Evolutionary conservation across 2,113 vertebrate species (phyloP).

Genomic region (Scytalopus superciliaris): DNA sequence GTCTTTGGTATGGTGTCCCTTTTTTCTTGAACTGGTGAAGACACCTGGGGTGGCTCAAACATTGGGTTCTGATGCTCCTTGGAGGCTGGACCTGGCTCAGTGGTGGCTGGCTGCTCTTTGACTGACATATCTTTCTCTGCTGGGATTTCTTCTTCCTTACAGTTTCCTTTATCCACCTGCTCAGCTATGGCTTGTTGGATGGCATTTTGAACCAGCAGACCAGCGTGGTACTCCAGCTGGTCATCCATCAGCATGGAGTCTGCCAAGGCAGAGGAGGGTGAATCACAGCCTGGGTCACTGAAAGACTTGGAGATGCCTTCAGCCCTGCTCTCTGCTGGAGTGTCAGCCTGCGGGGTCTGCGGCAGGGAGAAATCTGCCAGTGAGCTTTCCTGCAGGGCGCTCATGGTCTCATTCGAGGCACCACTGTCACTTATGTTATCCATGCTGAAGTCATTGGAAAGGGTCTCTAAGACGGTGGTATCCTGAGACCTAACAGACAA

Average conservation of each 20-base stretch:
- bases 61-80: conserved; percentile 51
- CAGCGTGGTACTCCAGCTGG: conserved; percentile 89
- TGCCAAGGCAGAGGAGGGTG: conserved; percentile 55
- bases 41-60: conserved; percentile 80
- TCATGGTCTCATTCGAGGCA: conserved; percentile 86
- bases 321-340: conserved; percentile 76
- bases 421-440: conserved; percentile 94
- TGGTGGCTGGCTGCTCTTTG: conserved; percentile 6
- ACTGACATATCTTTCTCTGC: conserved; percentile 10
- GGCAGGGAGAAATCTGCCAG: conserved; percentile 81
- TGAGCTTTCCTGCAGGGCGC: conserved; percentile 81
- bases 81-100: background rate
- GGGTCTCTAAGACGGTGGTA: conserved; percentile 84
- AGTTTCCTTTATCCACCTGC: conserved; percentile 69
- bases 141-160: background rate
- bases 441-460: conserved; percentile 91
- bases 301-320: conserved; percentile 77
- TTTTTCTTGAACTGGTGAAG: conserved; percentile 79
- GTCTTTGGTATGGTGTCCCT: conserved; percentile 79
- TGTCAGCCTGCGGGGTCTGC: conserved; percentile 84
- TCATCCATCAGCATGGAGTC: conserved; percentile 76
- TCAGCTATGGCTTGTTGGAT: conserved; percentile 91
- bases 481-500: conserved; percentile 92
- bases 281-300: conserved; percentile 74
- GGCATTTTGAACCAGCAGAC: conserved; percentile 88